These are phyloP conservation scores for Tridacna gigas DNA, from an alignment of 2,888 invertebrate species.

Conservation along the genomic window DNA sequence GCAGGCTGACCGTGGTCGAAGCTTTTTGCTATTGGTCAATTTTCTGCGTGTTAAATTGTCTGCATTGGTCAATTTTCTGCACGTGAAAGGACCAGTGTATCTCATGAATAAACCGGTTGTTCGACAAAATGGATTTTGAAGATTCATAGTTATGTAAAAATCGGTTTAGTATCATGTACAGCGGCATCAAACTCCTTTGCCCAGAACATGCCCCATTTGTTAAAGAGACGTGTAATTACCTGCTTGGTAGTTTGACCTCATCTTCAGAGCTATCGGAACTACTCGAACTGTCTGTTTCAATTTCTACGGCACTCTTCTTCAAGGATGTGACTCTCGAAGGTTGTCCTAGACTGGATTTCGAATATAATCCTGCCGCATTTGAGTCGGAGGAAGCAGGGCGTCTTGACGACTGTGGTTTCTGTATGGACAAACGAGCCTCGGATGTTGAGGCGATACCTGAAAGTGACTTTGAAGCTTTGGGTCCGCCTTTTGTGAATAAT, in stretches of 20 bases:
- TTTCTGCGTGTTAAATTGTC: too few relatives aligned
- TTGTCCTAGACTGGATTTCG: conserved; percentile 1
- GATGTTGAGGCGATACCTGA: background rate
- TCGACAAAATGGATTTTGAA: too few relatives aligned
- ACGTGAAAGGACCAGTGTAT: too few relatives aligned
- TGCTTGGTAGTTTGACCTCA: background rate
- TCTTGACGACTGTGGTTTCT: background rate
- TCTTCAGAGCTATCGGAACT: conserved; percentile 4
- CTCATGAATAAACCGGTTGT: too few relatives aligned
- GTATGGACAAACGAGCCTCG: too few relatives aligned
- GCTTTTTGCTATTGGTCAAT: too few relatives aligned
- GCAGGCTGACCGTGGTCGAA: too few relatives aligned
- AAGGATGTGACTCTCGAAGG: background rate
- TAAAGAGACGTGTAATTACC: background rate
- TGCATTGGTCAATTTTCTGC: too few relatives aligned
- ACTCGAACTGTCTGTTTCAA: background rate
- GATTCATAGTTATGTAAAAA: too few relatives aligned
- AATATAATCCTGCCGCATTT: background rate
- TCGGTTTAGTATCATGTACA: background rate
- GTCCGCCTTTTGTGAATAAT: background rate
- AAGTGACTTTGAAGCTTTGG: background rate
- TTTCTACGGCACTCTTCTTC: background rate
- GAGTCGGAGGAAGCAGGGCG: background rate
- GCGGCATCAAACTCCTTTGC: too few relatives aligned
- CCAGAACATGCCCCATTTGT: too few relatives aligned